Base-by-base conservation (phyloP, 2,113 vertebrate genomes). In the Scomber japonicus region DNA sequence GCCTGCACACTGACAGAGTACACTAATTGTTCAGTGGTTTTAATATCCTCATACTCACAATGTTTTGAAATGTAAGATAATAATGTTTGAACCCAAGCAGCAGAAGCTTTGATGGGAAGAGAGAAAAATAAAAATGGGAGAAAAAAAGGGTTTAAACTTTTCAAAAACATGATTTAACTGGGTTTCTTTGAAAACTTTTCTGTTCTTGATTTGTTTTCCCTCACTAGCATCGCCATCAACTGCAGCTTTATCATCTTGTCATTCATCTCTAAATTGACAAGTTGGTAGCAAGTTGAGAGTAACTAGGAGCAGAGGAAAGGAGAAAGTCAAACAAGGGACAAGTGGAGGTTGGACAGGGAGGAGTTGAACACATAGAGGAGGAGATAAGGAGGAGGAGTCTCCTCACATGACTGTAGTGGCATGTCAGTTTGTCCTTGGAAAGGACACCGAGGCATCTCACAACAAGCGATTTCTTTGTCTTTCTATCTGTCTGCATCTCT, bases 341-440 rank as follows among this genome's bases (percentile, higher is more conserved):
- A 67, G 66, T 40, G 65, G 66, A 82, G 81, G 64, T 65, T 5
- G 16, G 4, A n/a, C 55, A 19, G 27, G 76, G 80, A 78, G 80
- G 80, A 78, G 81, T 1, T 17, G 14, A 63, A 53, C 10, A 27
- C 65, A 59, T 35, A 21, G 81, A 86, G 77, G 67, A 79, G 88
- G 72, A 69, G 68, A 71, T 15, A 56, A 68, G 63, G 82, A 80
- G 88, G 88, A 74, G 88, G 85, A 84, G 84, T 69, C 80, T 80
- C 49, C 79, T 88, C 84, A 88, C 75, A 78, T 89, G 87, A 86
- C 46, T 9, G 45, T 17, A n/a, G 73, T 80, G 73, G 78, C 81
- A 78, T 86, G 88, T 91, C 83, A 59, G 89, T 46, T 71, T 87
- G 88, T 88, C 91, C 88, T 92, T 91, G 88, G 64, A 71, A 87